A percentile compares a stretch with the other conserved stretches of the same genome.
Evolutionary conservation across 2,113 vertebrate species (phyloP).

Genomic region (Leucosticte australis): DNA sequence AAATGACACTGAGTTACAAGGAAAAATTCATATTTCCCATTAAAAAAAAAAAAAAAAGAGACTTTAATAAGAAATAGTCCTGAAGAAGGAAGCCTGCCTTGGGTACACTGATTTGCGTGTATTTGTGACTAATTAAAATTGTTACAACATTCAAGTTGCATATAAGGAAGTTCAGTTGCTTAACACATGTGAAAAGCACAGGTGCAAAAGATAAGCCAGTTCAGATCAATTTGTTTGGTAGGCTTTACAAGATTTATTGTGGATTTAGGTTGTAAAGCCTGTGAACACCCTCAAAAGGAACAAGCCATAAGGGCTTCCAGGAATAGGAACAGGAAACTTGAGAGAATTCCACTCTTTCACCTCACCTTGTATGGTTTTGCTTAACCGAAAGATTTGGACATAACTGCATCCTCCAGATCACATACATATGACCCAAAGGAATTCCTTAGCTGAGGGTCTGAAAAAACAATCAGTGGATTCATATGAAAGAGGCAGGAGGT

Average conservation of each 20-base stretch:
- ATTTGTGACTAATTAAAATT: not conserved
- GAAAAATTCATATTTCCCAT: not conserved
- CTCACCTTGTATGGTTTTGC: not conserved
- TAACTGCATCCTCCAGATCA: not conserved
- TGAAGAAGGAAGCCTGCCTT: not conserved
- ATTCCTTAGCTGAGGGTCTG: not conserved
- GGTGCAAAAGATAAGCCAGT: not conserved
- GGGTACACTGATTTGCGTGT: not conserved
- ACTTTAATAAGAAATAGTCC: not conserved
- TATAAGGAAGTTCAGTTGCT: slow-evolving; percentile 7
- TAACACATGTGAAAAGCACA: not conserved
- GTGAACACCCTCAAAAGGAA: not conserved
- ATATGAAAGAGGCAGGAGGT: not conserved
- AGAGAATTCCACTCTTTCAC: not conserved
- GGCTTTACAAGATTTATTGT: not conserved
- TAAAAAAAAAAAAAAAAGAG: too few relatives aligned
- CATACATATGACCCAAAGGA: not conserved
- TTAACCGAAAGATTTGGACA: not conserved
- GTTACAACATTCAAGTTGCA: not conserved
- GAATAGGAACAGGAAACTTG: not conserved
- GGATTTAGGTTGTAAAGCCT: not conserved
- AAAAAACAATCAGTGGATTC: not conserved
- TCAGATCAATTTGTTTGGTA: not conserved
- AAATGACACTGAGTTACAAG: not conserved
- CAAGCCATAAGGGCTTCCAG: not conserved